Evolutionary conservation across 1,140 invertebrate genomes (phyloP), one percentile per base, ranked within the genome.

Genomic region (Drosophila prosaltans): DNA sequence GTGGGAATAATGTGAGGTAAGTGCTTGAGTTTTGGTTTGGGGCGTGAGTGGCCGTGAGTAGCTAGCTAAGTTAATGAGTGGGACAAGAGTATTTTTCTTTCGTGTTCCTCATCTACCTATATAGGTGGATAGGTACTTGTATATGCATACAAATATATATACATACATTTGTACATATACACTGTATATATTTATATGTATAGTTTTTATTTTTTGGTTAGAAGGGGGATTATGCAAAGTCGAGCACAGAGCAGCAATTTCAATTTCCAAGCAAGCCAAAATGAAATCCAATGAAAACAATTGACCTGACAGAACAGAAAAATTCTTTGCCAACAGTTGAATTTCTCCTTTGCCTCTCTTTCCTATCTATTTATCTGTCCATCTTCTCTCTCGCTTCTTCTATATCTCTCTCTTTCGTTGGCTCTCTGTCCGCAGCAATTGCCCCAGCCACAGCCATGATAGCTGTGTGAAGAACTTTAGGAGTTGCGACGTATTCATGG

Each of bases 51-150:
- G 76, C 65, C 88, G 80, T 86, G 83, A 48, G 45, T 48, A 48
- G 45, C 45, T 86, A 80, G 83, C 83, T 88, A 86, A 77, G 69
- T 69, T 83, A 88, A 86, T 88, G 69, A 83, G 76, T 80, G 79
- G 64, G 66, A 70, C 74, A 72, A 74, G 24, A 59, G 57, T 40
- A 1, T 21, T 59, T 9, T 16, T 21, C 21, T 40, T 59, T 8
- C 45, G 16, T 48, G 7, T 48, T 26, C 8, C 24, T 21, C 45
- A 48, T 48, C 45, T 8, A 24, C 16, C 21, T 16, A 48, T 9
- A 48, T 24, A 36, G 6, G 32, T 36, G 6, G 32, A 51, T 10
- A 26, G 24, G 26, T 51, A 8, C 10, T 26, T 24, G 21, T 48
- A 9, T 26, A 26, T 8, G 1, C 24, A 2, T 2, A 21, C 6